Base-by-base conservation (phyloP, 2,113 vertebrate species). In the Gobius niger region DNA sequence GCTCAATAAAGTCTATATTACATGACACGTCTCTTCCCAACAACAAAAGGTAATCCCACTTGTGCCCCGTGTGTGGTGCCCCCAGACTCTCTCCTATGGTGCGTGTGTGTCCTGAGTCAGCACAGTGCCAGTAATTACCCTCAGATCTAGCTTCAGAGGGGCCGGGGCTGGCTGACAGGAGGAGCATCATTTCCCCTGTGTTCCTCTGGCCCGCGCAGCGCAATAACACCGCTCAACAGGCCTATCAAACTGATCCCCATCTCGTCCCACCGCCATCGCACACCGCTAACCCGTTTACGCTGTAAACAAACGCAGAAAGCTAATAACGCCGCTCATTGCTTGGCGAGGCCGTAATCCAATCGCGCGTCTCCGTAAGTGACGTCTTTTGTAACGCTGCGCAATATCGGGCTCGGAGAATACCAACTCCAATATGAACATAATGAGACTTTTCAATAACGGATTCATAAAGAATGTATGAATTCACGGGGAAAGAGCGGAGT, bases 401-500 rank as follows among this genome's bases (percentile, higher is more conserved):
- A 78, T 84, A 86, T 83, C 57, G 79, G 63, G 80, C 63, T 73
- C 61, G 82, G 80, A 82, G 77, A 77, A 65, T 70, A 63, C 34
- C 76, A 78, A 24, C 63, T 82, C 77, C 85, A 85, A 84, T 86
- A 84, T 82, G 75, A 87, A 75, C 85, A 86, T 87, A 85, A 88
- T 85, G 75, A 84, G 79, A 71, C 80, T 88, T 85, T 90, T 82
- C 87, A 90, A 92, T 92, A 91, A 91, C 71, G 65, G 53, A 77
- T 74, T 85, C 88, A 92, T 91, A 87, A 93, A 91, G 88, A 89
- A 91, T 90, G 83, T 77, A 91, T 93, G 83, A 86, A 73, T 81
- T 57, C 75, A 10, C 75, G 72, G 67, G 60, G 64, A 67, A 80
- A 34, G 63, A 7, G 60, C 60, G 68, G 34, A 59, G 6, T 47